Conservation (phyloP, 2,888 invertebrate species). For the Chrysodeixis includens region DNA sequence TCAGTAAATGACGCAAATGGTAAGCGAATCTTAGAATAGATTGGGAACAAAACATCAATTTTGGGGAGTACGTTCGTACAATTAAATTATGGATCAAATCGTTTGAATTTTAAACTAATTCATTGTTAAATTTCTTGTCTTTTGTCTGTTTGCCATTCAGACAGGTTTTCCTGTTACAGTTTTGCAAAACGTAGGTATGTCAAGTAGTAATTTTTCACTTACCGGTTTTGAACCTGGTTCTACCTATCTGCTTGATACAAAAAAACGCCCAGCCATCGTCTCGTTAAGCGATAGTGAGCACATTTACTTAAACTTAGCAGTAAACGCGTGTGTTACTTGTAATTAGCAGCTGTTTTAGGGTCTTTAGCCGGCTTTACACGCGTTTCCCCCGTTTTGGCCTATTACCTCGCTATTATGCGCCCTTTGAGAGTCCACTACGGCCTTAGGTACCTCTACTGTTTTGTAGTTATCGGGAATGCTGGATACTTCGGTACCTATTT, state of each 20-base stretch:
- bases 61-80: too few species aligned
- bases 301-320: conserved; percentile 62
- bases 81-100: too few species aligned
- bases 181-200: too few species aligned
- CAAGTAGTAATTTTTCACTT: too few species aligned
- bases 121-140: too few species aligned
- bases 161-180: too few species aligned
- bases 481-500: conserved; percentile 3
- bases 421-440: conserved; percentile 58
- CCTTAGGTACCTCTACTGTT: conserved; percentile 31
- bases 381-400: conserved; percentile 64
- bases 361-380: conserved; percentile 64
- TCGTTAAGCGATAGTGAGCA: conserved; percentile 37
- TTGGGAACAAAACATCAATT: too few species aligned
- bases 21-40: too few species aligned
- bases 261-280: conserved; percentile 26
- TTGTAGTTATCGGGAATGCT: conserved; percentile 37
- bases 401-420: conserved; percentile 67
- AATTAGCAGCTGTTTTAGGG: conserved; percentile 63
- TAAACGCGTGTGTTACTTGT: conserved; percentile 58
- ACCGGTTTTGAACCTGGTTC: not conserved
- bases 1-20: too few species aligned
- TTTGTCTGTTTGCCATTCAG: too few species aligned
- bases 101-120: too few species aligned
- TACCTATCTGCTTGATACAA: conserved; percentile 15